Evolutionary conservation across 2,888 invertebrate genomes (phyloP).

Genomic region (Ariolimax columbianus): DNA sequence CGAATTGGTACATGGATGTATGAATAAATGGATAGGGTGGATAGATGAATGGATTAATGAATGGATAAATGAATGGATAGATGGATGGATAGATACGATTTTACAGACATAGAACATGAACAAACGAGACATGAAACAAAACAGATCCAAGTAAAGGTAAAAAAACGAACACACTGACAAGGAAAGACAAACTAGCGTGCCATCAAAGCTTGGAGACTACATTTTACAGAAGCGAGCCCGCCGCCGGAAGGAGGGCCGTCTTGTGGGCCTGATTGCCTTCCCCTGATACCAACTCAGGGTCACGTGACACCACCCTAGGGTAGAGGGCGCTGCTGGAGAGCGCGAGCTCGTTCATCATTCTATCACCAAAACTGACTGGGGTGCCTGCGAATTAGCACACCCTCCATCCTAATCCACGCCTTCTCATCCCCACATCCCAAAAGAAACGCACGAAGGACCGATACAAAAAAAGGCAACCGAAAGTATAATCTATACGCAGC

Average conservation of each 20-base stretch:
- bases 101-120: not conserved
- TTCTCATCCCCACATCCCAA: not conserved
- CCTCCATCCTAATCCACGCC: not conserved
- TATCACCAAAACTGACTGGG: not conserved
- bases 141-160: not conserved
- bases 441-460: not conserved
- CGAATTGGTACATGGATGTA: not conserved
- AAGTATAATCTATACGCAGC: not conserved
- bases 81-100: not conserved
- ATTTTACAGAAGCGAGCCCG: not conserved
- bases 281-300: not conserved
- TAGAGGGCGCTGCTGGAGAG: slow-evolving; percentile 12
- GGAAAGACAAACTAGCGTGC: not conserved
- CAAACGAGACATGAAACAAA: not conserved
- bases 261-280: not conserved
- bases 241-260: not conserved
- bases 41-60: not conserved
- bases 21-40: not conserved
- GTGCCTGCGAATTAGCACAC: not conserved
- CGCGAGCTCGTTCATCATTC: not conserved
- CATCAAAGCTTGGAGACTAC: not conserved
- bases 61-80: not conserved
- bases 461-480: not conserved
- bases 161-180: not conserved
- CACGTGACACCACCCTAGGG: slow-evolving; percentile 14